These are phyloP conservation scores for Parapristionchus giblindavisi DNA, from an alignment of 2,888 invertebrate genomes.

Conservation along the genomic window DNA sequence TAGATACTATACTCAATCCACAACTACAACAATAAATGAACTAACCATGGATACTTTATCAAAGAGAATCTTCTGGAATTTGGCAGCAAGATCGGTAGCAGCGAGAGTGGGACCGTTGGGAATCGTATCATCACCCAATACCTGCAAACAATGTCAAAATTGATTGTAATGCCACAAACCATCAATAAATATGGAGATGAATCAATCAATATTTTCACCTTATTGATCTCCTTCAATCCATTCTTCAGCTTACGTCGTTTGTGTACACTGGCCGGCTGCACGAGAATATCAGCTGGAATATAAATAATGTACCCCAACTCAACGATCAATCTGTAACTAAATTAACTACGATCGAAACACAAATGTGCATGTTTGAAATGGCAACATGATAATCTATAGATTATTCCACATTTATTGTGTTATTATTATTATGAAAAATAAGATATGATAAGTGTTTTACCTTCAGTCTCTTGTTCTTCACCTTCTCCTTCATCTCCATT, in stretches of 20 bases:
- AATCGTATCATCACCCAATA: neutral
- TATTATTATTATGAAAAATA: too few relatives aligned
- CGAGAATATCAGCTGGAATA: neutral
- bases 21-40: neutral
- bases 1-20: neutral
- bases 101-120: constrained; percentile 6
- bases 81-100: neutral
- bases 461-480: too few relatives aligned
- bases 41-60: constrained; percentile 17
- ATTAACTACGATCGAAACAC: neutral
- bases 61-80: constrained; percentile 22
- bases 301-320: neutral
- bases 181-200: neutral
- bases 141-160: neutral
- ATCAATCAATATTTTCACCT: neutral
- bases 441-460: too few relatives aligned
- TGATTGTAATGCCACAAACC: neutral
- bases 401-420: too few relatives aligned
- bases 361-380: too few relatives aligned
- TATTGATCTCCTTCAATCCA: neutral
- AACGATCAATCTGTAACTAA: neutral
- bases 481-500: too few relatives aligned
- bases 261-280: neutral
- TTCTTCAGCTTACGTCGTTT: neutral
- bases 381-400: too few relatives aligned